Conservation (phyloP, 2,113 vertebrate genomes). For the Rhinogobius similis region DNA sequence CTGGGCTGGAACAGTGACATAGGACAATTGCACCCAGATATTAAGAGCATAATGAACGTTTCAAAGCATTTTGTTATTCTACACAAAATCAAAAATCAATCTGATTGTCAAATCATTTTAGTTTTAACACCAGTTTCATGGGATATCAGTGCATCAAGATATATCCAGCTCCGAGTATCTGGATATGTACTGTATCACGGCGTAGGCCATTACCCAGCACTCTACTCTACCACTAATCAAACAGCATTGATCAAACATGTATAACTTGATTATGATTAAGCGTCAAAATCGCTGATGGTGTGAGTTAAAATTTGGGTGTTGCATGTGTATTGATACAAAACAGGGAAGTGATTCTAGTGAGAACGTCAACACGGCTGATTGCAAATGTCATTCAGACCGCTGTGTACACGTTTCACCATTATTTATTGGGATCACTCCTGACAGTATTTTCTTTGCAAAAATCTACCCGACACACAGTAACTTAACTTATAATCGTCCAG, state of each 20-base stretch:
- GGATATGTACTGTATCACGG: no score
- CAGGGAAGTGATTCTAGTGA: slow-evolving; percentile 16
- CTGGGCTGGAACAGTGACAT: no score
- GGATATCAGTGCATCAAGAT: no score
- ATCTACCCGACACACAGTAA: background rate
- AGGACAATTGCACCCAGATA: no score
- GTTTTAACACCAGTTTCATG: no score
- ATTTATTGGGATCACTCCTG: background rate
- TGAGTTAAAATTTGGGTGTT: background rate
- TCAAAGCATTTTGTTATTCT: no score
- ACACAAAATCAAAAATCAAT: no score
- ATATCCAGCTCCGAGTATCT: no score
- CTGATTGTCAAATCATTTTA: no score
- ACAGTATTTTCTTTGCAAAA: background rate
- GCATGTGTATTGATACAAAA: background rate
- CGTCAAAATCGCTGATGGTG: background rate
- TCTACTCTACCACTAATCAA: no score
- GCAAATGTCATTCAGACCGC: background rate
- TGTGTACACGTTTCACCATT: background rate
- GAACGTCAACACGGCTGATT: background rate
- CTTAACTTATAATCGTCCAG: background rate
- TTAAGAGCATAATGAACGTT: no score
- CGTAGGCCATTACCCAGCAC: no score
- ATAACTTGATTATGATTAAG: background rate
- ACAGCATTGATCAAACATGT: background rate